Evolutionary conservation across 2,888 invertebrate genomes (phyloP).

Genomic region (Myopa testacea): DNA sequence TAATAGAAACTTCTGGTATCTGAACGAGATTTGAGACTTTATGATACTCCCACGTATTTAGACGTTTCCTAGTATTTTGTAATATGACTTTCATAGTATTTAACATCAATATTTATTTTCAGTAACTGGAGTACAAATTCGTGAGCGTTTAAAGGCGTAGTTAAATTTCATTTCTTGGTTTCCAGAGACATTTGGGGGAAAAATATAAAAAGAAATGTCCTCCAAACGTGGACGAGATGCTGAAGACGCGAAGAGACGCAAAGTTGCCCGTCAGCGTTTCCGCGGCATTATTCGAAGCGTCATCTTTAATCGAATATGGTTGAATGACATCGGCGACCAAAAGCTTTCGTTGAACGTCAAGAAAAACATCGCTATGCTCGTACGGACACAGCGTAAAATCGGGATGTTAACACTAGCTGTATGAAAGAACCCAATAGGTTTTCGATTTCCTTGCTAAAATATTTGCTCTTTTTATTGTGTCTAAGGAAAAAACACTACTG

Average conservation of each 20-base stretch:
- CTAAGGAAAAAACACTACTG: slow-evolving; percentile 74
- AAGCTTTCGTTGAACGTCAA: slow-evolving; percentile 55
- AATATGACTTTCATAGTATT: too few species aligned
- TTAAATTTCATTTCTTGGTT: not conserved
- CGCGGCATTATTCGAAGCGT: slow-evolving; percentile 72
- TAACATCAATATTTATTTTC: too few species aligned
- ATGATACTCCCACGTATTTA: too few species aligned
- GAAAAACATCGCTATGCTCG: slow-evolving; percentile 72
- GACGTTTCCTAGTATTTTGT: too few species aligned
- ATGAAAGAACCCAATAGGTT: slow-evolving; percentile 19
- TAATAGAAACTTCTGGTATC: too few species aligned
- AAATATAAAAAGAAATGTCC: slow-evolving; percentile 33
- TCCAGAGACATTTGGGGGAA: not conserved
- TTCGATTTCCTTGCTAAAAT: not conserved
- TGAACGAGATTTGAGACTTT: too few species aligned
- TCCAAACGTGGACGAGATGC: slow-evolving; percentile 48
- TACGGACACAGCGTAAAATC: slow-evolving; percentile 70
- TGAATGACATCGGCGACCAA: slow-evolving; percentile 50
- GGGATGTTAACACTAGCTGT: slow-evolving; percentile 70
- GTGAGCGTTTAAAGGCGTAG: too few species aligned
- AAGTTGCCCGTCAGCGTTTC: slow-evolving; percentile 71
- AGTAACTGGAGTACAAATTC: too few species aligned
- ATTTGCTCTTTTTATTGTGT: slow-evolving; percentile 28
- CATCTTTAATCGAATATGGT: slow-evolving; percentile 69
- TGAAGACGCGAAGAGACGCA: slow-evolving; percentile 59